phyloP scores from a whole-genome alignment of 2,888 invertebrate genomes.

The Melipona beecheii region DNA sequence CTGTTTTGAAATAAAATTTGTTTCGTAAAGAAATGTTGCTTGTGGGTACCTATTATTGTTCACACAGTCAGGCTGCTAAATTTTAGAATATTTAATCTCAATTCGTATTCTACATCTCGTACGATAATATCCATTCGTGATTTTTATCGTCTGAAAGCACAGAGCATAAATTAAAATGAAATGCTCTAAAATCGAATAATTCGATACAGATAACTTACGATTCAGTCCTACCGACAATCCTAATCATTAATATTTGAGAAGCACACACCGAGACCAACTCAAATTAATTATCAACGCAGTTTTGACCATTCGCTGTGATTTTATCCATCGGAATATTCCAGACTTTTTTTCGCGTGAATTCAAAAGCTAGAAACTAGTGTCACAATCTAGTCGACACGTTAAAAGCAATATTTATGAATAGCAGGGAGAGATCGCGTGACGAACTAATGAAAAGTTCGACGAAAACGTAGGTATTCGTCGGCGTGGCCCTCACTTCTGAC shows the following conservation, averaged over 20 bases:
- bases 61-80: no score
- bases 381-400: conserved; percentile 6
- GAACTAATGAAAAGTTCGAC: conserved; percentile 58
- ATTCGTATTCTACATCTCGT: no score
- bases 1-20: background rate
- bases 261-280: no score
- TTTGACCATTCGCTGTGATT: no score
- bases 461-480: conserved; percentile 39
- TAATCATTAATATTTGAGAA: background rate
- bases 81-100: no score
- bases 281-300: background rate
- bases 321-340: background rate
- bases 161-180: no score
- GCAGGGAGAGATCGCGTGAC: conserved; percentile 58
- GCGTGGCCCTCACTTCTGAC: conserved; percentile 41
- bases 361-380: conserved; percentile 2
- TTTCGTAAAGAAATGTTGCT: background rate
- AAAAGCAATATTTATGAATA: conserved; percentile 55
- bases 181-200: no score
- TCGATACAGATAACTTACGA: no score
- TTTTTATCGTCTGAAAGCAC: no score
- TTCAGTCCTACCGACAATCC: background rate
- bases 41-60: background rate
- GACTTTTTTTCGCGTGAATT: background rate
- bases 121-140: no score